Percentiles rank a stretch among this genome's conserved stretches.
Evolutionary conservation across 1,140 invertebrate species (phyloP).

Genomic region (Thaumatotibia leucotreta): DNA sequence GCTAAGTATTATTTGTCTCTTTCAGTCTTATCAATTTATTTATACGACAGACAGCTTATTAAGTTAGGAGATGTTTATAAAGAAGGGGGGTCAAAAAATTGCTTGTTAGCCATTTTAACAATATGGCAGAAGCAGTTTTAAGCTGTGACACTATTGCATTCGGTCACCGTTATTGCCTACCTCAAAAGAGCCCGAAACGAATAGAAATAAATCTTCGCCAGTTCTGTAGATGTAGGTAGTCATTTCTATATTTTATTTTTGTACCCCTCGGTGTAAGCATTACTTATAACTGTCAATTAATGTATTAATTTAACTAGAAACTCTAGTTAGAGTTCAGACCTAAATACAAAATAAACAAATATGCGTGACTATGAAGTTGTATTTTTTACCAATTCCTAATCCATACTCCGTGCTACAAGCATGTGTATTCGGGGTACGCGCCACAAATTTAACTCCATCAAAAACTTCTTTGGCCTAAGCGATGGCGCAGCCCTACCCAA

Average conservation of each 20-base stretch:
- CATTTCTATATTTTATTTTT: conserved; percentile 11
- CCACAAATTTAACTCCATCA: too few relatives aligned
- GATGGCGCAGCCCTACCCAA: too few relatives aligned
- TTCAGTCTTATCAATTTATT: too few relatives aligned
- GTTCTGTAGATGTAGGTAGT: background rate
- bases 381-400: background rate
- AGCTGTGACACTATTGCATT: background rate
- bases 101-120: too few relatives aligned
- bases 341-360: conserved; percentile 12
- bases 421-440: too few relatives aligned
- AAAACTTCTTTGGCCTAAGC: too few relatives aligned
- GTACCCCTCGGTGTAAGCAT: conserved; percentile 3
- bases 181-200: background rate
- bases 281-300: conserved; percentile 13
- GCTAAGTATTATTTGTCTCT: too few relatives aligned
- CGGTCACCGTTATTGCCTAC: background rate
- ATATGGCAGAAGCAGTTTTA: background rate
- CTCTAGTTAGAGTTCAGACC: conserved; percentile 2
- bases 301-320: conserved; percentile 4
- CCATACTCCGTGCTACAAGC: too few relatives aligned
- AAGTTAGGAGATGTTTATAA: too few relatives aligned
- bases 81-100: too few relatives aligned
- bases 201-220: background rate
- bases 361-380: background rate
- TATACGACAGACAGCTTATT: too few relatives aligned